Conservation (phyloP, 2,113 vertebrate genomes). For the Alligator mississippiensis region DNA sequence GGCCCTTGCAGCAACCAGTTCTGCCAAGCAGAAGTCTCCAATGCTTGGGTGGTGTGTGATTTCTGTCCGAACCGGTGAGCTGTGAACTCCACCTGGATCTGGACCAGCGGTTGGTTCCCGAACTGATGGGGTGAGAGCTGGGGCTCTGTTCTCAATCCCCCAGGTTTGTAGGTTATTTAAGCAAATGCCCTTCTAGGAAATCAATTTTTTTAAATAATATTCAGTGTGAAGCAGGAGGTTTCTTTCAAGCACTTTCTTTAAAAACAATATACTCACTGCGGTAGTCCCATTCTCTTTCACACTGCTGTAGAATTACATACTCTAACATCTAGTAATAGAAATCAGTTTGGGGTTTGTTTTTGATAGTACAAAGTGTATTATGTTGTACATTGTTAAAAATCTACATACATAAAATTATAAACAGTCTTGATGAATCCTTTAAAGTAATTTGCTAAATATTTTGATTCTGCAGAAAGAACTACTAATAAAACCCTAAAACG, state of each 20-base stretch:
- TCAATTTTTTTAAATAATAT: slow-evolving; percentile 31
- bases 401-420: slow-evolving; percentile 74
- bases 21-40: background rate
- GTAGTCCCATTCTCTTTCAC: slow-evolving; percentile 61
- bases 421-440: slow-evolving; percentile 75
- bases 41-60: background rate
- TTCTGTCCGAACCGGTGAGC: slow-evolving; percentile 44
- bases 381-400: slow-evolving; percentile 79
- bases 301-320: slow-evolving; percentile 69
- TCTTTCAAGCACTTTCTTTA: slow-evolving; percentile 75
- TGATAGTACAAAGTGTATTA: slow-evolving; percentile 76
- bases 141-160: background rate
- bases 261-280: slow-evolving; percentile 56
- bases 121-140: slow-evolving; percentile 9
- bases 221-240: slow-evolving; percentile 59
- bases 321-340: slow-evolving; percentile 75
- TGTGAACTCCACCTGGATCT: slow-evolving; percentile 36
- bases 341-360: slow-evolving; percentile 71
- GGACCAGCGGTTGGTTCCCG: background rate
- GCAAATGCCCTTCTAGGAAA: slow-evolving; percentile 39
- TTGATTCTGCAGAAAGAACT: slow-evolving; percentile 82
- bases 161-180: slow-evolving; percentile 40
- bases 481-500: slow-evolving; percentile 83
- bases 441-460: slow-evolving; percentile 83
- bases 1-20: slow-evolving; percentile 42